Evolutionary conservation across 2,888 invertebrate genomes (phyloP).

Genomic region (Stramonita haemastoma): DNA sequence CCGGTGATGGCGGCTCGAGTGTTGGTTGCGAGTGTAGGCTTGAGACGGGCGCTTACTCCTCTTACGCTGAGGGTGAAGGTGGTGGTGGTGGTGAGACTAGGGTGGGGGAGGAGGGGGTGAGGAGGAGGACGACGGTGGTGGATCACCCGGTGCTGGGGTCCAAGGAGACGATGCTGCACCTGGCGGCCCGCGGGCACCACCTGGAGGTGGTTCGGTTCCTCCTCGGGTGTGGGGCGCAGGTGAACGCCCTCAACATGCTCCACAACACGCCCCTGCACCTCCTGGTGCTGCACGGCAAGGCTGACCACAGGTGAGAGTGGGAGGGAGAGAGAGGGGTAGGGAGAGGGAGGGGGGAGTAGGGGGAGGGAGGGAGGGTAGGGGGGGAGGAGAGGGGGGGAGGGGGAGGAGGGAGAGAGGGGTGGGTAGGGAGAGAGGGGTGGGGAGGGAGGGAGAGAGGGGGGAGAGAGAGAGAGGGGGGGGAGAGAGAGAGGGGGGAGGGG

Average conservation of each 20-base stretch:
- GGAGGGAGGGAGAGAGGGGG: too few relatives aligned
- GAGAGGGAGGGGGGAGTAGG: too few relatives aligned
- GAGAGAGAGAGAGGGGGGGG: too few relatives aligned
- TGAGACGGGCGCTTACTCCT: too few relatives aligned
- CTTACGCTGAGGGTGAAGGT: too few relatives aligned
- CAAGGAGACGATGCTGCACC: slow-evolving; percentile 29
- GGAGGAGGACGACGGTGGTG: background rate
- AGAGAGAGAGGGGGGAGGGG: too few relatives aligned
- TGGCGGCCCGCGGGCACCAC: background rate
- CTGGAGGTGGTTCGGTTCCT: slow-evolving; percentile 17
- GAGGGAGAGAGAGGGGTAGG: too few relatives aligned
- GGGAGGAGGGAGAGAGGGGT: too few relatives aligned
- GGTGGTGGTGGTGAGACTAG: background rate
- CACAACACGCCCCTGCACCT: slow-evolving; percentile 9
- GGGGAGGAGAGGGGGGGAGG: too few relatives aligned
- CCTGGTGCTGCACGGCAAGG: background rate
- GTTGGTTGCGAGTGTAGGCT: background rate
- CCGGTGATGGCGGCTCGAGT: background rate
- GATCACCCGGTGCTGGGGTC: slow-evolving; percentile 18
- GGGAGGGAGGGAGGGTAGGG: too few relatives aligned
- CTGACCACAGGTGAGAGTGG: background rate
- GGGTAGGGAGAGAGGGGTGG: too few relatives aligned
- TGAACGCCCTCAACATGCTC: background rate
- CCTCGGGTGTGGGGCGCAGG: background rate
- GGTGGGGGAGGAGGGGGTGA: background rate